Evolutionary conservation across 2,888 invertebrate species (phyloP), one percentile per base, ranked within the genome.

Genomic region (Cylloceria caligata): DNA sequence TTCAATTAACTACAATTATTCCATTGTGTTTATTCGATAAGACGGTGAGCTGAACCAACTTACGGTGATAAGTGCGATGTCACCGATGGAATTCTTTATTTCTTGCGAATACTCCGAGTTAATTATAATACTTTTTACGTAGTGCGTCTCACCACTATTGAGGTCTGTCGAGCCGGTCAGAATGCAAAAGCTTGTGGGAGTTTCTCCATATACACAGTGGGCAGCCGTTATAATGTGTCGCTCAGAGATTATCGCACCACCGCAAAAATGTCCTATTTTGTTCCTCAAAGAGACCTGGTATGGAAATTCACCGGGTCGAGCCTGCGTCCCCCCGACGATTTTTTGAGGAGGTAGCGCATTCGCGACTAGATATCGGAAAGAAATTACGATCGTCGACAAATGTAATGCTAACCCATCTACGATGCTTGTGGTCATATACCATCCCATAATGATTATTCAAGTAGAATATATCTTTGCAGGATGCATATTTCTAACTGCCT

Each of bases 61-160:
- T 60, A 84, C 84, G 49, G 71, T 71, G 19, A 84, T 49, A 42
- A 84, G 60, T 34, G 82, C 81, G 30, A 84, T 42, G 55, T 84
- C 84, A 27, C 77, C 11, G 13, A 62, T 60, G 13, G 71, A 71
- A n/a, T n/a, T n/a, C n/a, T 36, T 45, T 0, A 16, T 13, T 9
- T 21, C 30, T 0, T 3, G 3, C 1, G n/a, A 9, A 21, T 80
- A 82, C 4, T 24, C 2, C 13, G 21, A 21, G 19, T 84, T 74
- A 6, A 21, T 30, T 2, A 34, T 5, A 16, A 65, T 9, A 9
- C 19, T 49, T 49, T 57, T 30, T 0, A 77, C 62, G 7, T 0
- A 11, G 39, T 84, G 71, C 6, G 24, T 34, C 21, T 60, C 11
- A 24, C 84, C 84, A 16, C 36, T n/a, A 6, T 0, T 9, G 7